These are phyloP conservation scores for Calliopum simillimum DNA, from an alignment of 2,888 invertebrate genomes.

Conservation along the genomic window DNA sequence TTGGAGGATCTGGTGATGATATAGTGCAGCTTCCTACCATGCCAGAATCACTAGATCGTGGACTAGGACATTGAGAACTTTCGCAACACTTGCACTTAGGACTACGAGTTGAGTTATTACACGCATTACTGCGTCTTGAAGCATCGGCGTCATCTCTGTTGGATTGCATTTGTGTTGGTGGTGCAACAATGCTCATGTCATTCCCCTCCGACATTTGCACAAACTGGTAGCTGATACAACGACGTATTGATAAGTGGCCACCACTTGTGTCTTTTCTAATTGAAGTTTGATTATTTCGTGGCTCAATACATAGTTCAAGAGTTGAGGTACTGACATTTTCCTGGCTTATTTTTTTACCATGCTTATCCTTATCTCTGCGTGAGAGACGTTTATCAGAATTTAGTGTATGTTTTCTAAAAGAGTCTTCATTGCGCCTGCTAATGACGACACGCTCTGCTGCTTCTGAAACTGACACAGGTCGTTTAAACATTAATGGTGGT, in stretches of 20 bases:
- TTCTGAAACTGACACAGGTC: conserved; percentile 58
- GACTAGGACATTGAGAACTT: conserved; percentile 75
- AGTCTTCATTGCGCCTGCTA: conserved; percentile 47
- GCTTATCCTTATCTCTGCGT: neutral
- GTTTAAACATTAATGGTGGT: conserved; percentile 73
- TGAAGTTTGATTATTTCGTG: conserved; percentile 59
- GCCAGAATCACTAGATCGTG: conserved; percentile 81
- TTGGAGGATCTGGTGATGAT: conserved; percentile 76
- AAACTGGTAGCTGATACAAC: conserved; percentile 70
- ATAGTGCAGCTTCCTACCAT: conserved; percentile 86
- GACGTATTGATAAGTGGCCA: conserved; percentile 61
- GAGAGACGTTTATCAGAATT: conserved; percentile 71
- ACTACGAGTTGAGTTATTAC: conserved; percentile 22
- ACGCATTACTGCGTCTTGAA: conserved; percentile 22
- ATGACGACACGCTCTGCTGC: conserved; percentile 47
- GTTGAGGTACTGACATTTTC: conserved; percentile 46
- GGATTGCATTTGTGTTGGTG: conserved; percentile 20
- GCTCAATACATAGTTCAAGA: conserved; percentile 55
- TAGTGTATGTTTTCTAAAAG: conserved; percentile 70
- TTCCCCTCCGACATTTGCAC: conserved; percentile 57
- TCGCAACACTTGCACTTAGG: conserved; percentile 73
- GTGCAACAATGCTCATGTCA: neutral
- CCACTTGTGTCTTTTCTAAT: conserved; percentile 30
- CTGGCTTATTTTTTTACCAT: neutral
- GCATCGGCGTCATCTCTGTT: neutral